phyloP scores from a whole-genome alignment of 2,797 vertebrate genomes.

The Mormyrops boulengeri region DNA sequence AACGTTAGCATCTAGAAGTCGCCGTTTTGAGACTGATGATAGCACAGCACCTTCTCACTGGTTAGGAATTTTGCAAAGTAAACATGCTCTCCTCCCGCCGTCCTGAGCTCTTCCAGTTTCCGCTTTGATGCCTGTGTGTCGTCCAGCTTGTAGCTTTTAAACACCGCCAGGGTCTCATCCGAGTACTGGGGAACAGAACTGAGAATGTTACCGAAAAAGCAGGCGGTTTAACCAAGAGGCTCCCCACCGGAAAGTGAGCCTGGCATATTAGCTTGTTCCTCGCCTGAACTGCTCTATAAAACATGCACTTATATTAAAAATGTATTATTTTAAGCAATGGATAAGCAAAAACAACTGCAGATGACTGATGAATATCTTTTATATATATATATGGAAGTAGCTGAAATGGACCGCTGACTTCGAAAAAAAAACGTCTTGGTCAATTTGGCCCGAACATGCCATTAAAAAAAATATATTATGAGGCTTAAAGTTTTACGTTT shows the following conservation, averaged over 20 bases:
- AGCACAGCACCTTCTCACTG: conserved; percentile 82
- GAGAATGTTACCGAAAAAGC: background rate
- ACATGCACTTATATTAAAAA: background rate
- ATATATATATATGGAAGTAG: background rate
- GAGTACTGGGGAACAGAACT: conserved; percentile 69
- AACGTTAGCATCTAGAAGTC: background rate
- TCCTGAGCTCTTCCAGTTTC: conserved; percentile 87
- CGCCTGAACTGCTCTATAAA: background rate
- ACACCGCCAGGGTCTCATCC: conserved; percentile 91
- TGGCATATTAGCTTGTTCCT: background rate
- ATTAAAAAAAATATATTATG: background rate
- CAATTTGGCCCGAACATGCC: background rate
- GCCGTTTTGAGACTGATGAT: background rate
- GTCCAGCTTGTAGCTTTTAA: conserved; percentile 95
- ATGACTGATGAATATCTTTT: background rate
- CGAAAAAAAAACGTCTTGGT: background rate
- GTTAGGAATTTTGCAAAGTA: conserved; percentile 98
- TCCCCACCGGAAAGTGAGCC: background rate
- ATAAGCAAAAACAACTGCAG: background rate
- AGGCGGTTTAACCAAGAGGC: background rate
- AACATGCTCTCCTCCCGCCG: conserved; percentile 81
- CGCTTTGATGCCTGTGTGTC: conserved; percentile 94
- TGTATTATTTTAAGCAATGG: background rate
- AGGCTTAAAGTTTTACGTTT: background rate
- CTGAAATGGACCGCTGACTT: background rate